Base-by-base conservation (phyloP, 2,113 vertebrate genomes). In the Cariama cristata region DNA sequence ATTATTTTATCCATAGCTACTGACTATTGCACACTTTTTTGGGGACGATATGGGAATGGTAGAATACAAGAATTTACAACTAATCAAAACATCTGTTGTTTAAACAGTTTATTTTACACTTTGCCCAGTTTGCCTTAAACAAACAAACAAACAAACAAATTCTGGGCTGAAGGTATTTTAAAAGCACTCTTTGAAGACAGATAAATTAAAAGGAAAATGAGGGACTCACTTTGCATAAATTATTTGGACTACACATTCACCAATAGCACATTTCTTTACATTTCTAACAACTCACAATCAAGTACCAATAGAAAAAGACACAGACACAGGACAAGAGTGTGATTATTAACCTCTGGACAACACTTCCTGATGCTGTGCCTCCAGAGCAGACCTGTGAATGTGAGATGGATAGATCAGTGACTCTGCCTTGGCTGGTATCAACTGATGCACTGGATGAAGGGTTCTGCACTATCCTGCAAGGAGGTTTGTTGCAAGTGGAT, bases 401-500 rank as follows among this genome's bases (percentile, higher is more conserved):
- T 47, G 32, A 50, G 24, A 14, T 10, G 14, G 16, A 32, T 21
- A n/a, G 19, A 66, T 12, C 40, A 30, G 28, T 27, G 74, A 42
- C 16, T 69, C 44, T 67, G 18, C 7, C 20, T 30, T 44, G 9
- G 6, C 4, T 72, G 28, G 17, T 24, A 63, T 8, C 12, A 35
- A 23, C 0, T 71, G 52, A 40, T n/a, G 22, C 6, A 38, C 2
- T 15, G 17, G 20, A 14, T 62, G 24, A 16, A 67, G 47, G 6
- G 9, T 27, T 62, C 23, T 62, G 1, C 11, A 14, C 17, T 50
- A 10, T 40, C 66, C 33, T 88, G 9, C 11, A 50, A 32, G 1
- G 9, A 44, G 10, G 15, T 40, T 59, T 63, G n/a, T 23, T 0
- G 0, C 11, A 53, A 44, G 15, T 0, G 2, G 2, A 24, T 11